A percentile compares a stretch with the other conserved stretches of the same genome.
Conservation (phyloP, 2,113 vertebrate species). For the Plecotus auritus region DNA sequence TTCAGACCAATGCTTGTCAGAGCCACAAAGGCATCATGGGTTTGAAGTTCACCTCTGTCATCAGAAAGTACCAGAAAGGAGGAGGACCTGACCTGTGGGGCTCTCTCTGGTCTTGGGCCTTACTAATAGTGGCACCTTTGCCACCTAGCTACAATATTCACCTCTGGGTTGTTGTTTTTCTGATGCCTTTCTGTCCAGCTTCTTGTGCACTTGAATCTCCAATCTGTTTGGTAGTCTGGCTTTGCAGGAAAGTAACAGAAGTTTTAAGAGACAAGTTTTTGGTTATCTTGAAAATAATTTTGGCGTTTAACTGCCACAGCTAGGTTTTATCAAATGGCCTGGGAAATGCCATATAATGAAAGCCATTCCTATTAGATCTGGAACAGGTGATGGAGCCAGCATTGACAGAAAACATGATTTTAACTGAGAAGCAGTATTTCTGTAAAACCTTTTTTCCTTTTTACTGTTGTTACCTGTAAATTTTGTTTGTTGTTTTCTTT, state of each 20-base stretch:
- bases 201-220: not conserved
- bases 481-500: too few relatives aligned
- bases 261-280: constrained; percentile 17
- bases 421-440: not conserved
- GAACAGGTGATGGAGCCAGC: not conserved
- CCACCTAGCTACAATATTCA: not conserved
- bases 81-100: not conserved
- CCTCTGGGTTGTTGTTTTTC: not conserved
- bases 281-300: constrained; percentile 18
- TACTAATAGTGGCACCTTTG: not conserved
- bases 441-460: constrained; percentile 16
- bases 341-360: not conserved
- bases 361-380: not conserved
- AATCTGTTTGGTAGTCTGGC: not conserved
- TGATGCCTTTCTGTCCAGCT: not conserved
- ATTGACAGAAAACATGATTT: not conserved
- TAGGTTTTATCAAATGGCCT: not conserved
- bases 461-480: constrained; percentile 7
- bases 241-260: not conserved
- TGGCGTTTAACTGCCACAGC: not conserved
- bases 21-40: not conserved
- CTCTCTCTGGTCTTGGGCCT: not conserved
- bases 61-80: not conserved
- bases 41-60: not conserved
- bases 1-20: not conserved